A percentile compares a stretch with the other conserved stretches of the same genome.
These are phyloP conservation scores for Brevimyrus niger DNA, from an alignment of 2,113 vertebrate species.

Conservation along the genomic window DNA sequence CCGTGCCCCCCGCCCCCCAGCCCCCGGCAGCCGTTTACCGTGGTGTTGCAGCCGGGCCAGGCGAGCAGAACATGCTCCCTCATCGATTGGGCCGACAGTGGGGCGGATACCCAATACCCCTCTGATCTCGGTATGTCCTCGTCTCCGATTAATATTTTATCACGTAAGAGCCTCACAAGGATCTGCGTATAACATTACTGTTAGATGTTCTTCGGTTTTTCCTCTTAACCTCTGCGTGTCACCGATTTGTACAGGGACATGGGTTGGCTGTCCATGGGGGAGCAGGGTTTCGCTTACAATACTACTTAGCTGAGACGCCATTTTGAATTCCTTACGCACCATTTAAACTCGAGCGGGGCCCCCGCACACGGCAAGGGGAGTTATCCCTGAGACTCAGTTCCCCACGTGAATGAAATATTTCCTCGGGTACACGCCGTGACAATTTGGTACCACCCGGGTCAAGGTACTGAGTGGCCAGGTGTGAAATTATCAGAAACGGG, in stretches of 20 bases:
- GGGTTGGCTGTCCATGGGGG: neutral
- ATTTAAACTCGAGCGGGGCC: neutral
- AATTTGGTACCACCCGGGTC: conserved; percentile 28
- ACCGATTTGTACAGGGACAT: conserved; percentile 10
- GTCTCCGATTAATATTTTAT: conserved; percentile 82
- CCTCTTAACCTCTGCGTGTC: conserved; percentile 12
- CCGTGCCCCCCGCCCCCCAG: neutral
- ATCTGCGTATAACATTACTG: conserved; percentile 47
- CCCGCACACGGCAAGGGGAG: neutral
- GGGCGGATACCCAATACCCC: conserved; percentile 67
- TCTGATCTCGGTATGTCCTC: conserved; percentile 56
- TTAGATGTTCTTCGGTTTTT: conserved; percentile 12
- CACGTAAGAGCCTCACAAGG: conserved; percentile 72
- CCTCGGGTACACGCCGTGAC: neutral
- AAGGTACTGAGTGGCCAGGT: conserved; percentile 45
- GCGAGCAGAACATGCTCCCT: conserved; percentile 51
- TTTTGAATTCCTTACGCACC: neutral
- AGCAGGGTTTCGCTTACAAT: conserved; percentile 2
- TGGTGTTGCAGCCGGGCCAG: neutral
- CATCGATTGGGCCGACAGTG: conserved; percentile 72
- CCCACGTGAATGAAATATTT: neutral
- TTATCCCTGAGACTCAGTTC: neutral
- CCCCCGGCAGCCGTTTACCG: neutral
- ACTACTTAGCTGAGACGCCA: conserved; percentile 2
- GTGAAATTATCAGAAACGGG: conserved; percentile 47